Evolutionary conservation across 2,888 invertebrate genomes (phyloP), one percentile per base, ranked within the genome.

Genomic region (Escarpia spicata): DNA sequence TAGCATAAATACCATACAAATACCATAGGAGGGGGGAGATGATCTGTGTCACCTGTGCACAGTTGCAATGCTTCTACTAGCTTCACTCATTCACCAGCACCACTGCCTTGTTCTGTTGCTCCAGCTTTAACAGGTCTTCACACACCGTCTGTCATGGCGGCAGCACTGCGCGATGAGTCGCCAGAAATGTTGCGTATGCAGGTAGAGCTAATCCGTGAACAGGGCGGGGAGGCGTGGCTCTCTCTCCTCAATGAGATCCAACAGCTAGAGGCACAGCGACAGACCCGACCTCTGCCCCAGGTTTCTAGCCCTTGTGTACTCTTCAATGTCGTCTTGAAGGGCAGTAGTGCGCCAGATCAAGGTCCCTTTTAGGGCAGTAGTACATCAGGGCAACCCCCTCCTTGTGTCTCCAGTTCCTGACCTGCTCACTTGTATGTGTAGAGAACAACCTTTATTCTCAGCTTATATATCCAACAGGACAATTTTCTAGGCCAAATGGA

Each of bases 171-270:
- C 75, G 75, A 75, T 31, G 93, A 93, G 43, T 92, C 75, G n/a
- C 75, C 75, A 75, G 26, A 75, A 75, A 75, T 75, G 75, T 75
- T 75, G 75, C 91, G 45, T 92, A 92, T 91, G 31, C 93, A 93
- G 92, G 93, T 94, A 60, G 94, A 94, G 92, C 90, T 92, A n/a
- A 92, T 94, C 26, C 31, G 94, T 2, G 93, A 92, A 89, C 93
- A 94, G 93, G 94, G 93, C 3, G 94, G 94, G 12, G 92, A 92
- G 12, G 94, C 92, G 19, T 94, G 94, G 94, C 93, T 94, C 52
- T 60, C 93, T 89, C 89, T 93, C n/a, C 93, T 94, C 90, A 94
- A 94, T 91, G 91, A 92, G 58, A 45, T 93, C 19, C 92, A 93
- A 26, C 75, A 75, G 75, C 19, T 75, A 4, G 26, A 75, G 26